A percentile compares a stretch with the other conserved stretches of the same genome.
These are phyloP conservation scores for Leiothrix lutea DNA, from an alignment of 2,113 vertebrate species.

Conservation along the genomic window DNA sequence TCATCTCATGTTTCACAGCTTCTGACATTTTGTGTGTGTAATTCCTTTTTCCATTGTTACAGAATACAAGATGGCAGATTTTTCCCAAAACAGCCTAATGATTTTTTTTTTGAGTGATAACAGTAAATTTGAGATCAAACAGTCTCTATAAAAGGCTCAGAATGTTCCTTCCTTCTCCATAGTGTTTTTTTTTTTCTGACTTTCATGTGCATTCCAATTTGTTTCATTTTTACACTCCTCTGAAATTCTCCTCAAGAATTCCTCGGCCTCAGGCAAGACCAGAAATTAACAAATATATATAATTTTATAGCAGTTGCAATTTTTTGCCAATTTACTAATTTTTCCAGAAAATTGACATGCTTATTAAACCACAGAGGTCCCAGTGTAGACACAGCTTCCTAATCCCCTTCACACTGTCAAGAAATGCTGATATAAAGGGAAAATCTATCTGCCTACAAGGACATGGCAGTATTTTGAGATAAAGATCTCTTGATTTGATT, in stretches of 20 bases:
- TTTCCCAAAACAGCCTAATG: background rate
- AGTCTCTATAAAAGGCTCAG: background rate
- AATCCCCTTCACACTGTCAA: background rate
- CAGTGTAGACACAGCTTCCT: background rate
- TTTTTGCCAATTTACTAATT: background rate
- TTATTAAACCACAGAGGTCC: background rate
- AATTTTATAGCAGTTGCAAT: background rate
- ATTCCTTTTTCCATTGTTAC: background rate
- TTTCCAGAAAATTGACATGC: background rate
- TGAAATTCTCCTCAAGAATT: background rate
- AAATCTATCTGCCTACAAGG: background rate
- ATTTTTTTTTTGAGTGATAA: background rate
- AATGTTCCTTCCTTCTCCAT: background rate
- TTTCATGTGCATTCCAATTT: background rate
- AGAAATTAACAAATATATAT: background rate
- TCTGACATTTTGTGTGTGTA: background rate
- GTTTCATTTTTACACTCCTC: background rate
- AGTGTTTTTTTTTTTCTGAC: background rate
- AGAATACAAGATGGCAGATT: background rate
- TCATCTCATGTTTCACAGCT: background rate
- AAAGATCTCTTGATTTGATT: background rate
- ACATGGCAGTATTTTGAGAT: background rate
- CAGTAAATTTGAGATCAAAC: background rate
- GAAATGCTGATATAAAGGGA: background rate
- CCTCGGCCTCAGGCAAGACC: background rate